These are phyloP conservation scores for Gobiocypris rarus DNA, from an alignment of 2,113 vertebrate genomes.

Conservation along the genomic window DNA sequence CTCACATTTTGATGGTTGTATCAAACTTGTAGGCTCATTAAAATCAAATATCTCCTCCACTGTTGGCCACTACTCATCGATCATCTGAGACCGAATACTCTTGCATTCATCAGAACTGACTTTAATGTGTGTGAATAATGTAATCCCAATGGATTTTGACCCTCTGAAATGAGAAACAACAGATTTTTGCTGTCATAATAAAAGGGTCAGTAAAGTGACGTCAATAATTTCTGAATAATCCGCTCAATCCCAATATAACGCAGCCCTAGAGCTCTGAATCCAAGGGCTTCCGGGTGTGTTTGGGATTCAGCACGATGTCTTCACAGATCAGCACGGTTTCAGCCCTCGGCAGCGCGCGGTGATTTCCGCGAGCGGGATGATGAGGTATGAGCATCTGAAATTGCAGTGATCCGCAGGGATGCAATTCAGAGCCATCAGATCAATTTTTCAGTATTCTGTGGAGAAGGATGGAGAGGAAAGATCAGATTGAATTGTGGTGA, in stretches of 20 bases:
- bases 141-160: no score
- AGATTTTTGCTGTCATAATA: no score
- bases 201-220: no score
- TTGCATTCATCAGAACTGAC: no score
- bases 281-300: not conserved
- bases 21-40: no score
- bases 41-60: no score
- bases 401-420: conserved; percentile 35
- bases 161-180: no score
- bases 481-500: conserved; percentile 40
- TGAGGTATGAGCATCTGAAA: conserved; percentile 42
- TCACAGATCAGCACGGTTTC: not conserved
- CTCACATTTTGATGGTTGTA: no score
- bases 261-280: not conserved
- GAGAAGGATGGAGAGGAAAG: conserved; percentile 30
- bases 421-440: conserved; percentile 39
- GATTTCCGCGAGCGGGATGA: conserved; percentile 39
- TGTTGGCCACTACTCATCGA: no score
- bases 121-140: no score
- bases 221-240: no score
- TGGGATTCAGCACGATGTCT: not conserved
- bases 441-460: conserved; percentile 36
- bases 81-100: no score
- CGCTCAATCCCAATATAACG: not conserved
- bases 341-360: conserved; percentile 5